phyloP scores from a whole-genome alignment of 2,888 invertebrate species.

The Microctonus aethiopoides region DNA sequence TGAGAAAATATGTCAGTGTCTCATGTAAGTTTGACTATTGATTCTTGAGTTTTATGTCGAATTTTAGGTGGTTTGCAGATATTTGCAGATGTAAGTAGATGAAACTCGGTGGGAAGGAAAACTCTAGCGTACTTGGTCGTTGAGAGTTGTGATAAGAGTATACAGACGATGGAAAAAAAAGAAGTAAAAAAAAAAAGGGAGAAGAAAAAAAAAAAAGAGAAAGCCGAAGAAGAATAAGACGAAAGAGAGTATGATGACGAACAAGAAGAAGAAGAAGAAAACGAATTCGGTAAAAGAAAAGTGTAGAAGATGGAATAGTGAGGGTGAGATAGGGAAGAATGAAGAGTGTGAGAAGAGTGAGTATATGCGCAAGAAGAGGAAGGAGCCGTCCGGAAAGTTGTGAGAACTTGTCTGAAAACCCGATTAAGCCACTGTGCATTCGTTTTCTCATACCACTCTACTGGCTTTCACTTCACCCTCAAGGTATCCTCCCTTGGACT shows the following conservation, averaged over 20 bases:
- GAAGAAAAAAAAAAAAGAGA: not conserved
- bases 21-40: slow-evolving; percentile 19
- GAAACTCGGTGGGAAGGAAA: slow-evolving; percentile 15
- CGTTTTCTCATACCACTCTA: slow-evolving; percentile 39
- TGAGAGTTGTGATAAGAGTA: slow-evolving; percentile 9
- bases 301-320: no score
- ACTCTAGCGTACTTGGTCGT: not conserved
- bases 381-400: slow-evolving; percentile 40
- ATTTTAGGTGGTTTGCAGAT: slow-evolving; percentile 23
- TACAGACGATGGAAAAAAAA: not conserved
- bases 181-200: not conserved
- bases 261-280: not conserved
- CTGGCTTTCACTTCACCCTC: slow-evolving; percentile 22
- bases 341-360: slow-evolving; percentile 21
- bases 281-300: slow-evolving; percentile 7
- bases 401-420: slow-evolving; percentile 45
- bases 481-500: slow-evolving; percentile 20
- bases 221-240: not conserved
- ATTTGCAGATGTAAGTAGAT: slow-evolving; percentile 36
- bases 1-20: slow-evolving; percentile 9
- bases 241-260: not conserved
- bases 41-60: slow-evolving; percentile 17
- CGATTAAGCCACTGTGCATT: slow-evolving; percentile 48
- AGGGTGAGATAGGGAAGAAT: not conserved
- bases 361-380: slow-evolving; percentile 16